phyloP scores from a whole-genome alignment of 2,888 invertebrate species.

The Micropterix aruncella region DNA sequence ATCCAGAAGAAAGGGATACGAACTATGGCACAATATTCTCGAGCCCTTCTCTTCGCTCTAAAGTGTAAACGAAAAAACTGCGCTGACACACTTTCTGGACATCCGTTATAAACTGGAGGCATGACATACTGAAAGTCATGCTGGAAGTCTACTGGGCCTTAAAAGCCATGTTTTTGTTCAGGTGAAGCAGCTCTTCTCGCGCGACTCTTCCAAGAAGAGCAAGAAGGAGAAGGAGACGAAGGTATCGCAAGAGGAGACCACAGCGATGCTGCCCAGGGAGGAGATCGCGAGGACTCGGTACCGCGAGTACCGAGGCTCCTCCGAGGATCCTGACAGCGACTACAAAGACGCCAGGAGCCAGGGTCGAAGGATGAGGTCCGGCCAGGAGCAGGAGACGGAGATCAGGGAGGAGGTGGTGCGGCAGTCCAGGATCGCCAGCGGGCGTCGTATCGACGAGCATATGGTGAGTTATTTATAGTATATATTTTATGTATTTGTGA shows the following conservation, averaged over 20 bases:
- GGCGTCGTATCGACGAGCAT: slow-evolving; percentile 29
- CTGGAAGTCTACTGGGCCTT: no score
- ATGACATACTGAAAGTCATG: no score
- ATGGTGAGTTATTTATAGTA: slow-evolving; percentile 27
- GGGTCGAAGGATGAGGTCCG: slow-evolving; percentile 19
- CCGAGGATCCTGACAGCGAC: slow-evolving; percentile 34
- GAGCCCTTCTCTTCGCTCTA: no score
- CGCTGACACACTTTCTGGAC: no score
- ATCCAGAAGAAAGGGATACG: no score
- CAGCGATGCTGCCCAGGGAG: slow-evolving; percentile 27
- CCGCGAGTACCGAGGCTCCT: slow-evolving; percentile 43
- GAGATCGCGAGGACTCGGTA: slow-evolving; percentile 40
- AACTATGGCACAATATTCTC: no score
- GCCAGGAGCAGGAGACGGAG: slow-evolving; percentile 24
- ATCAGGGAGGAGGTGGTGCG: slow-evolving; percentile 13
- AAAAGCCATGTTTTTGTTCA: slow-evolving; percentile 18
- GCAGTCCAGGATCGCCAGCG: slow-evolving; percentile 22
- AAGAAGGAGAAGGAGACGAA: slow-evolving; percentile 46
- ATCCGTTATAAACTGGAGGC: no score
- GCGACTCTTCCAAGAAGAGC: slow-evolving; percentile 54
- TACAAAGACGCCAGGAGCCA: slow-evolving; percentile 14
- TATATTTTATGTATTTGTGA: no score
- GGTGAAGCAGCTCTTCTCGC: slow-evolving; percentile 63
- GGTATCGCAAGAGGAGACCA: slow-evolving; percentile 16
- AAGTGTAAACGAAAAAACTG: no score